phyloP scores from a whole-genome alignment of 2,113 vertebrate species.

The Apodemus speciosus region DNA sequence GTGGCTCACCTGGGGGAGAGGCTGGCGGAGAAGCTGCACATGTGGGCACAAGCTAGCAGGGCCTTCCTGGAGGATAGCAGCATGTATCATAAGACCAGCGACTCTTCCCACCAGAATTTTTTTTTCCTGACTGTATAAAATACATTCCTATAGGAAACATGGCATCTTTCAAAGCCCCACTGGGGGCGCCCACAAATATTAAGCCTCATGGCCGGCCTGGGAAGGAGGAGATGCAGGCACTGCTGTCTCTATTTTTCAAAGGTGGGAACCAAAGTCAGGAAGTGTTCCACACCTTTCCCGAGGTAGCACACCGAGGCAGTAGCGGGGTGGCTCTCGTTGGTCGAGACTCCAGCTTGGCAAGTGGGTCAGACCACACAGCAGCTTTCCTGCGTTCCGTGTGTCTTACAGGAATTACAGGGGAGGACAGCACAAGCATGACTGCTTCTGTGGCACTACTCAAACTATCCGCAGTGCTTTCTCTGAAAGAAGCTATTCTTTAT shows the following conservation, averaged over 20 bases:
- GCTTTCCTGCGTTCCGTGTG: not conserved
- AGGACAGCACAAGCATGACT: not conserved
- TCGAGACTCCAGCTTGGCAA: not conserved
- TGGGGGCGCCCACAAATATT: not conserved
- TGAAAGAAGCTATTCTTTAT: slow-evolving; percentile 61
- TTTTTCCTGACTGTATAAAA: not conserved
- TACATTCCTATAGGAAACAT: slow-evolving; percentile 3
- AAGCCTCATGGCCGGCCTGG: not conserved
- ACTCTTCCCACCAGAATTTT: not conserved
- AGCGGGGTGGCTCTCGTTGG: not conserved
- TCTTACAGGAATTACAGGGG: not conserved
- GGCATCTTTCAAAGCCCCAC: not conserved
- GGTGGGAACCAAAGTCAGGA: not conserved
- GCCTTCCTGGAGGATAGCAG: not conserved
- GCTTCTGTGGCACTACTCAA: slow-evolving; percentile 13
- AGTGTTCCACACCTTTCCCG: not conserved
- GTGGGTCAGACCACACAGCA: not conserved
- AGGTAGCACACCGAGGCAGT: not conserved
- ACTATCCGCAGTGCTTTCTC: slow-evolving; percentile 15
- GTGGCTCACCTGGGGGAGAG: not conserved
- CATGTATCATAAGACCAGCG: not conserved
- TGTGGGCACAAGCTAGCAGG: rapidly evolving
- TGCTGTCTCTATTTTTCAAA: not conserved
- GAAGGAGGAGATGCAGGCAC: not conserved
- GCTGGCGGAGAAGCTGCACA: not conserved